phyloP scores from a whole-genome alignment of 35 echinoderm and acorn worm genomes.

The Stichopus chloronotus region DNA sequence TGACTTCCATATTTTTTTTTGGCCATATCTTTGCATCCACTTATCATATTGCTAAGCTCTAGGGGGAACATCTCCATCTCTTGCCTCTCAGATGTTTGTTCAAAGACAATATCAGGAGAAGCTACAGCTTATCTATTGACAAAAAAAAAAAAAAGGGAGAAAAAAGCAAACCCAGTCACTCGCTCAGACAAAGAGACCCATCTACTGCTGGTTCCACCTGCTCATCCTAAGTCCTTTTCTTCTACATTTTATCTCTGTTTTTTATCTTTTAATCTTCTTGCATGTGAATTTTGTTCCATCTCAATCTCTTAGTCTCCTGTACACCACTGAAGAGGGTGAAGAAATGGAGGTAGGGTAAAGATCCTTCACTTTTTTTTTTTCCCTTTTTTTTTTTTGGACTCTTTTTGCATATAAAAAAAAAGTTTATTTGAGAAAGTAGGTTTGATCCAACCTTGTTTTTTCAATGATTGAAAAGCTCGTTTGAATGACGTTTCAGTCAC shows the following conservation, averaged over 20 bases:
- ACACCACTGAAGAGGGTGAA: too few relatives aligned
- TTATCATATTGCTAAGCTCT: background rate
- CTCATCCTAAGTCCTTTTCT: background rate
- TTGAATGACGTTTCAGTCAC: too few relatives aligned
- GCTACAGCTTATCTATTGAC: slow-evolving; percentile 31
- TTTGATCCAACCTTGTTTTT: too few relatives aligned
- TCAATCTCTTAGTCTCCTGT: background rate
- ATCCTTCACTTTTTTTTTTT: background rate
- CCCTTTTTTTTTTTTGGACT: background rate
- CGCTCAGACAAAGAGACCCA: background rate
- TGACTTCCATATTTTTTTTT: background rate
- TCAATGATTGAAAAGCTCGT: too few relatives aligned
- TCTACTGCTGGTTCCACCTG: background rate
- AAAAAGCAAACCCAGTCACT: background rate
- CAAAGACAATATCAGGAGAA: slow-evolving; percentile 38
- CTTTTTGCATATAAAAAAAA: background rate
- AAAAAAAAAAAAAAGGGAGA: slow-evolving; percentile 4
- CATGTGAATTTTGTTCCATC: background rate
- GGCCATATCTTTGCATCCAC: slow-evolving; percentile 31
- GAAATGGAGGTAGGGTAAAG: too few relatives aligned
- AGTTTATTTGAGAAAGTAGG: background rate
- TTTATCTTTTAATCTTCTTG: background rate
- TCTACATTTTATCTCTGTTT: background rate
- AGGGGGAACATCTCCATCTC: background rate
- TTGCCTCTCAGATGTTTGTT: slow-evolving; percentile 30